phyloP scores from a whole-genome alignment of 2,113 vertebrate species.

The Climacteris rufus region DNA sequence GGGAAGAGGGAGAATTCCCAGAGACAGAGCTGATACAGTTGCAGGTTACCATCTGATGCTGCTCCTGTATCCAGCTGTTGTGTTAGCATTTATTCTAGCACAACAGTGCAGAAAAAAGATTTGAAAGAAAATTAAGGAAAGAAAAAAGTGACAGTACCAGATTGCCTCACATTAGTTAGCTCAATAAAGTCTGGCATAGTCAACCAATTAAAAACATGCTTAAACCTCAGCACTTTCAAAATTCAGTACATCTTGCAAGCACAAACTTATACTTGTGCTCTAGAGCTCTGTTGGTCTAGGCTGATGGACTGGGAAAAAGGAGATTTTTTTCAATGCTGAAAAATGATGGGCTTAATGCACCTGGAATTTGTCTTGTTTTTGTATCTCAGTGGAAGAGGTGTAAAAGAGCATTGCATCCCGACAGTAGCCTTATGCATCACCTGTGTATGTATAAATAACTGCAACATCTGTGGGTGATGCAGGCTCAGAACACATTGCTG shows the following conservation, averaged over 20 bases:
- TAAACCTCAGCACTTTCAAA: neutral
- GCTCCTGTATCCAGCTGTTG: slow-evolving; percentile 21
- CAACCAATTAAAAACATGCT: neutral
- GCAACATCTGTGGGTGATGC: neutral
- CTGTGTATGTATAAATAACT: neutral
- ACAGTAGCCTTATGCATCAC: neutral
- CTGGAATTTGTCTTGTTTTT: neutral
- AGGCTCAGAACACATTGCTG: neutral
- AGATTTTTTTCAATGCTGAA: neutral
- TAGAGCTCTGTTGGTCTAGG: neutral
- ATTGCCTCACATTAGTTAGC: neutral
- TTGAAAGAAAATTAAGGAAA: neutral
- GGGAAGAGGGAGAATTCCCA: neutral
- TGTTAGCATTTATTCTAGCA: neutral
- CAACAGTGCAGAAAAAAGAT: neutral
- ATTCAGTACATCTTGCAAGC: neutral
- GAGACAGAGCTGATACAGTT: neutral
- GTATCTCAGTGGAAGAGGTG: neutral
- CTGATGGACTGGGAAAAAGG: neutral
- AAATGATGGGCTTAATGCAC: neutral
- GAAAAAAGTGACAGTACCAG: neutral
- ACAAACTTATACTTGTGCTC: neutral
- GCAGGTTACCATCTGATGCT: neutral
- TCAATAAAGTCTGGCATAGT: neutral
- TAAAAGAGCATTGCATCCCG: neutral